Conservation (phyloP, 35 echinoderm and acorn worm species). For the Strongylocentrotus purpuratus region DNA sequence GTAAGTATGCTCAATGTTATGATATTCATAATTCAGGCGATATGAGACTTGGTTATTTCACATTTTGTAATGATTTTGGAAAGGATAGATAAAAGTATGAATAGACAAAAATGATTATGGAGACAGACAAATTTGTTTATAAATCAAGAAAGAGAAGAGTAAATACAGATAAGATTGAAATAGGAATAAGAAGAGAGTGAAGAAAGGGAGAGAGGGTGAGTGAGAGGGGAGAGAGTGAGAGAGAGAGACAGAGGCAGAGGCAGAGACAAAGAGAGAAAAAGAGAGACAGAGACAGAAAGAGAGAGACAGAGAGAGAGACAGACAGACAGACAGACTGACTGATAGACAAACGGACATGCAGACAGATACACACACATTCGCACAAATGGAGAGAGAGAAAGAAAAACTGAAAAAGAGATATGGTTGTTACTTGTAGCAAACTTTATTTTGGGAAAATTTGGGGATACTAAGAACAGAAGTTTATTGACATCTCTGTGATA, state of each 20-base stretch:
- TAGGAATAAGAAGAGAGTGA: neutral
- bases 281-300: neutral
- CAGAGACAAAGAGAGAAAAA: neutral
- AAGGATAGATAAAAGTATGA: too few species aligned
- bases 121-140: neutral
- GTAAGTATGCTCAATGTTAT: neutral
- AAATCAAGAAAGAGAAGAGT: neutral
- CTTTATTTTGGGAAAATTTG: too few species aligned
- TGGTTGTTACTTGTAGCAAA: neutral
- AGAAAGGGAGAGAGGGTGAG: neutral
- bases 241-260: neutral
- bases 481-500: neutral
- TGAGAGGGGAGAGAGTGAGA: too few species aligned
- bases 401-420: neutral
- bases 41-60: neutral
- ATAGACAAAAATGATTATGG: neutral
- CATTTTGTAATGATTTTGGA: too few species aligned
- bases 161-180: neutral
- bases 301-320: neutral
- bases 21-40: neutral
- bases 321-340: neutral
- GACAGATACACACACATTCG: neutral
- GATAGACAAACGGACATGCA: too few species aligned
- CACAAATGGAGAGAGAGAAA: neutral
- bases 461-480: neutral